phyloP scores from a whole-genome alignment of 2,797 vertebrate genomes.

The Sebastes umbrosus region DNA sequence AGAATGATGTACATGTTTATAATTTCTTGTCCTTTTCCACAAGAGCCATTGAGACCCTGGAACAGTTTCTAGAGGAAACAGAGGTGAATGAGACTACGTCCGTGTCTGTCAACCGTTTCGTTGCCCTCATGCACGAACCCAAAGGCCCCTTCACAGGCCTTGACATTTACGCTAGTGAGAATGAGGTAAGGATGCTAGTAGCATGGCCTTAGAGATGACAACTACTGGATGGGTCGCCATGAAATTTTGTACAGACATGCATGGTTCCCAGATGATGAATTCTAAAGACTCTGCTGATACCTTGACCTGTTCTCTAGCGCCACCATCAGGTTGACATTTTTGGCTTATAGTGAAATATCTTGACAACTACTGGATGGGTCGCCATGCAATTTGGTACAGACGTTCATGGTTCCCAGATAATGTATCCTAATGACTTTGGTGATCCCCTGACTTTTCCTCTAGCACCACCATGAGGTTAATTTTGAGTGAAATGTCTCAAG shows the following conservation, averaged over 20 bases:
- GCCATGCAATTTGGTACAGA: background rate
- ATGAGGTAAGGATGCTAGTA: conserved; percentile 22
- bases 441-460: background rate
- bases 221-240: background rate
- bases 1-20: background rate
- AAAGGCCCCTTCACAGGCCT: background rate
- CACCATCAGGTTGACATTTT: background rate
- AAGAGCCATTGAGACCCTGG: background rate
- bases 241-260: background rate
- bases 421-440: background rate
- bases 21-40: background rate
- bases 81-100: rapidly evolving
- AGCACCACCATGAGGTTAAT: background rate
- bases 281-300: background rate
- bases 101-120: rapidly evolving
- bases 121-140: background rate
- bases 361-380: background rate
- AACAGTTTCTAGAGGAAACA: background rate
- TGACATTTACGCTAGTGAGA: conserved; percentile 22
- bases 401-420: background rate
- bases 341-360: background rate
- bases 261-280: background rate
- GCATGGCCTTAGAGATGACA: background rate
- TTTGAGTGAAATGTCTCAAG: background rate
- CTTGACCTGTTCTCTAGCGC: background rate